Evolutionary conservation across 2,888 invertebrate species (phyloP).

Genomic region (Brenthis ino): DNA sequence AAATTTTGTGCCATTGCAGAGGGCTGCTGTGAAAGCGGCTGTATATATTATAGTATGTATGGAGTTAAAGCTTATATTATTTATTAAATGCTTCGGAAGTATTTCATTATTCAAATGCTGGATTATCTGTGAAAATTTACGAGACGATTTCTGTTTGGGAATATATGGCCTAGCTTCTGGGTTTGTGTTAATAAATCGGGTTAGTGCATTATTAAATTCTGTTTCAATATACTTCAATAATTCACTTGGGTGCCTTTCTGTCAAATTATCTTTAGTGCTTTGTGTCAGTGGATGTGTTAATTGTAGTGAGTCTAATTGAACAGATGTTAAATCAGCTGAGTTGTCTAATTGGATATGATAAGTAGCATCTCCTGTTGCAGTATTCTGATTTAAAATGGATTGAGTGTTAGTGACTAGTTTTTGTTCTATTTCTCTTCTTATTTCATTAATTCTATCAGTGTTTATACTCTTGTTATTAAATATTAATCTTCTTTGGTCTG

Average conservation of each 20-base stretch:
- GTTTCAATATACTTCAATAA: neutral
- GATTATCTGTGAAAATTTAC: slow-evolving; percentile 28
- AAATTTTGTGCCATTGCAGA: slow-evolving; percentile 16
- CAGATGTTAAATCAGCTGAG: too few species aligned
- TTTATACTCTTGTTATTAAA: neutral
- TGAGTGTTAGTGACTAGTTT: too few species aligned
- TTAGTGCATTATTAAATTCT: neutral
- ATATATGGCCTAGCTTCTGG: slow-evolving; percentile 23
- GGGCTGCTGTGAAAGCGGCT: slow-evolving; percentile 1
- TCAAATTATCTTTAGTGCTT: too few species aligned
- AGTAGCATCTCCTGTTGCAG: too few species aligned
- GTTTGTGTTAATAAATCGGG: neutral
- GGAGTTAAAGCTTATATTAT: slow-evolving; percentile 11
- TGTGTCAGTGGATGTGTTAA: too few species aligned
- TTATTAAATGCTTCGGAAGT: slow-evolving; percentile 20
- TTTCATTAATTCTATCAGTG: too few species aligned
- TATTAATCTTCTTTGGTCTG: slow-evolving; percentile 32
- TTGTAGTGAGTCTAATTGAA: too few species aligned
- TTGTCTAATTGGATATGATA: too few species aligned
- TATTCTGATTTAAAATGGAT: too few species aligned
- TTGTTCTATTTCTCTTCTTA: too few species aligned
- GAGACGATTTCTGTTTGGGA: slow-evolving; percentile 34
- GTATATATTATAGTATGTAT: slow-evolving; percentile 12
- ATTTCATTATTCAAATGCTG: slow-evolving; percentile 23
- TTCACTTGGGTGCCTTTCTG: too few species aligned